phyloP scores from a whole-genome alignment of 1,140 invertebrate species.

The Gonioctena quinquepunctata region DNA sequence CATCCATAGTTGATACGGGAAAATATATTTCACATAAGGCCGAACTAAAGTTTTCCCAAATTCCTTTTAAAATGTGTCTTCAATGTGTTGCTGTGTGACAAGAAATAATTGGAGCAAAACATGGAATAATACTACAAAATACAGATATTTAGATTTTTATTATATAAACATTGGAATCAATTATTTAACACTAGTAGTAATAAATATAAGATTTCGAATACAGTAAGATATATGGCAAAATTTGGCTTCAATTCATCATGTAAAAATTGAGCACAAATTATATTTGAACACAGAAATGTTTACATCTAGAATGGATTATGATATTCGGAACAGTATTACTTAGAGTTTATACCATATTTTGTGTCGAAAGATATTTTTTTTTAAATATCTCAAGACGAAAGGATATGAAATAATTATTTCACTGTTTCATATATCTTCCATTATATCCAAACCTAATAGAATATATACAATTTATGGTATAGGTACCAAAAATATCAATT shows the following conservation, averaged over 20 bases:
- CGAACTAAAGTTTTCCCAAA: neutral
- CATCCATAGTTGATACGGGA: neutral
- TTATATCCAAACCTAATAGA: too few relatives aligned
- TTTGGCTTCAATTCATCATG: slow-evolving; percentile 33
- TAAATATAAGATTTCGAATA: slow-evolving; percentile 31
- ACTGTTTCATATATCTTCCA: neutral
- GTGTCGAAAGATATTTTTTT: neutral
- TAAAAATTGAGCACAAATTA: slow-evolving; percentile 37
- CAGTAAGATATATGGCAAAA: slow-evolving; percentile 33
- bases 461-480: too few relatives aligned
- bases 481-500: too few relatives aligned
- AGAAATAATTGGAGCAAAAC: too few relatives aligned
- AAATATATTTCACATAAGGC: neutral
- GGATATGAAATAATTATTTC: neutral
- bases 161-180: slow-evolving; percentile 35
- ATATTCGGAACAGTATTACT: slow-evolving; percentile 24
- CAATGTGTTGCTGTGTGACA: too few relatives aligned
- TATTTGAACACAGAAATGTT: slow-evolving; percentile 9
- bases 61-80: too few relatives aligned
- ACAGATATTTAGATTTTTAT: slow-evolving; percentile 18
- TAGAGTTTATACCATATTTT: too few relatives aligned
- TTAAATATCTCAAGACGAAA: neutral
- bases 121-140: too few relatives aligned
- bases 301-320: slow-evolving; percentile 14
- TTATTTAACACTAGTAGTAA: slow-evolving; percentile 26